Conservation (phyloP, 2,888 invertebrate species). For the Periphyllus acericola region DNA sequence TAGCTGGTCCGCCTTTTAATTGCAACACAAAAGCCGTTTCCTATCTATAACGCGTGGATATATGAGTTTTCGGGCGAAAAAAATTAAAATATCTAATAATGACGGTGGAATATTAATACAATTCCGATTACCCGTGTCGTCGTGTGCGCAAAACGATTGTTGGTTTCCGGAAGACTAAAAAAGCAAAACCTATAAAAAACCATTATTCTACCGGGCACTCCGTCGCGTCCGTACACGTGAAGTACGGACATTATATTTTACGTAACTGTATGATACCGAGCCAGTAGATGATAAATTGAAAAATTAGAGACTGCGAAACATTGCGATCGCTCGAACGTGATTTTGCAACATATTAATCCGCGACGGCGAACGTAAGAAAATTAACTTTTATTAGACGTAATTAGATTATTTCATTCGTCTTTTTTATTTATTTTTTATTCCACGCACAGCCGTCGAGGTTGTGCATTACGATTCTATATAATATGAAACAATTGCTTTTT, state of each 20-base stretch:
- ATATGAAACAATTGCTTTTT: background rate
- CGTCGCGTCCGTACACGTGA: background rate
- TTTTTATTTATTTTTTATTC: background rate
- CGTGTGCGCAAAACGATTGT: background rate
- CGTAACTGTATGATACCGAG: background rate
- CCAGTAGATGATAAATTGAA: background rate
- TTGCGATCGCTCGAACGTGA: background rate
- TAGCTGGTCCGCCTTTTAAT: conserved; percentile 45
- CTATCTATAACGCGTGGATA: background rate
- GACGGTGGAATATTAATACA: background rate
- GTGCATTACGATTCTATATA: background rate
- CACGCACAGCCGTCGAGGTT: background rate
- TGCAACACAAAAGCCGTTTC: conserved; percentile 49
- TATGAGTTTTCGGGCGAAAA: background rate
- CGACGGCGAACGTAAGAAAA: conserved; percentile 16
- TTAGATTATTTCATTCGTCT: background rate
- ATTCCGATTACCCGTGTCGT: background rate
- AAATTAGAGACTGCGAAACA: background rate
- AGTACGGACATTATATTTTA: background rate
- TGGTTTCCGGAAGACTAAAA: background rate
- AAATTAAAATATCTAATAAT: background rate
- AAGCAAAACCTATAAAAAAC: background rate
- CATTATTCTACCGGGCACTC: background rate
- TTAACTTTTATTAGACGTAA: conserved; percentile 20
- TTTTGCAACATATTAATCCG: conserved; percentile 4